Percentiles rank a stretch among this genome's conserved stretches.
Conservation (phyloP, 37 sponge, comb jelly and placozoan genomes). For the Tethya wilhelma region DNA sequence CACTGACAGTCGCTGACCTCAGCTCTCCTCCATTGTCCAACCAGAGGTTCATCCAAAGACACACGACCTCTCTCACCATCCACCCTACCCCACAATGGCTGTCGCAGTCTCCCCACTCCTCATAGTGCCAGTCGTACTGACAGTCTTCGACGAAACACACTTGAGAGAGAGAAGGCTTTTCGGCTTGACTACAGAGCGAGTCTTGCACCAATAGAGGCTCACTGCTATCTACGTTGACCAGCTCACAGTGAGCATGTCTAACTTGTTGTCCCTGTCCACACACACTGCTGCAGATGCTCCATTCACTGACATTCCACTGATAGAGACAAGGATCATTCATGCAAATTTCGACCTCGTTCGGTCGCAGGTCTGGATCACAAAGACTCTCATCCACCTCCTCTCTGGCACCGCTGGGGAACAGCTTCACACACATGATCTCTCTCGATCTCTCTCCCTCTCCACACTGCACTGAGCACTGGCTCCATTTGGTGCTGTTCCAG, state of each 20-base stretch:
- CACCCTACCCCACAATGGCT: slow-evolving; percentile 30
- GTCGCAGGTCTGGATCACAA: background rate
- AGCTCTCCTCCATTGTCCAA: background rate
- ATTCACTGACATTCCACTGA: slow-evolving; percentile 16
- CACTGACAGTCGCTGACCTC: background rate
- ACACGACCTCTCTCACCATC: slow-evolving; percentile 17
- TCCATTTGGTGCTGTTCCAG: slow-evolving; percentile 22
- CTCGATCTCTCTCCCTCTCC: slow-evolving; percentile 14
- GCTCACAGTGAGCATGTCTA: background rate
- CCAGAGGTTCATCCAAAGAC: background rate
- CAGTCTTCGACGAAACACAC: background rate
- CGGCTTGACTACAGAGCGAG: background rate
- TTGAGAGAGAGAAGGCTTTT: background rate
- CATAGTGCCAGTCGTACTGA: slow-evolving; percentile 1
- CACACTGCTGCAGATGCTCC: slow-evolving; percentile 7
- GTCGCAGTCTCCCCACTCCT: slow-evolving; percentile 32
- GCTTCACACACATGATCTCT: slow-evolving; percentile 1
- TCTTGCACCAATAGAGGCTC: background rate
- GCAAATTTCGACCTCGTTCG: background rate
- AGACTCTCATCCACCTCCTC: background rate
- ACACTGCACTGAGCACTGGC: background rate
- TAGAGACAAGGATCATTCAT: slow-evolving; percentile 22
- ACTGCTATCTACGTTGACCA: background rate
- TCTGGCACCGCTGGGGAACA: background rate
- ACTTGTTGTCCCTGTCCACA: slow-evolving; percentile 33